These are phyloP conservation scores for Tenualosa thibaudeaui DNA, from an alignment of 2,797 vertebrate species.

Conservation along the genomic window DNA sequence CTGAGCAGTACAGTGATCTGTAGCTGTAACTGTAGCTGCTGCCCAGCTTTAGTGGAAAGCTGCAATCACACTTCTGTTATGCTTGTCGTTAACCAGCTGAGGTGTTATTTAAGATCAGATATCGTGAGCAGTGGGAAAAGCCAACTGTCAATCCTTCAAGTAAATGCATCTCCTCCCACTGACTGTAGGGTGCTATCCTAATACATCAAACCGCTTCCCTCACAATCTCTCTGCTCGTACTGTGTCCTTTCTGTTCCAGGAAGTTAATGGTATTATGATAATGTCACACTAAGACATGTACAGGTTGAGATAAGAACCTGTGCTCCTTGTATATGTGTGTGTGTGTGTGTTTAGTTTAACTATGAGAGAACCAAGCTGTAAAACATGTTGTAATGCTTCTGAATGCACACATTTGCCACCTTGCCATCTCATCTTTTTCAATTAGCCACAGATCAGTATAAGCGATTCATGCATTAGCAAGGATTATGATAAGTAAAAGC, in stretches of 20 bases:
- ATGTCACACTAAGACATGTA: neutral
- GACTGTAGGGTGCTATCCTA: neutral
- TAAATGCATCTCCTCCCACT: neutral
- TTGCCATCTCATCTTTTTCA: neutral
- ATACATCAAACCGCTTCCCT: neutral
- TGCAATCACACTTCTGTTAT: too few relatives aligned
- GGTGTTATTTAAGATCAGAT: conserved; percentile 1
- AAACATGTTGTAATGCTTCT: neutral
- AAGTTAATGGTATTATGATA: neutral
- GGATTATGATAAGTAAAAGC: neutral
- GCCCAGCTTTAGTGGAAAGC: neutral
- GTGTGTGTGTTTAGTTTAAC: neutral
- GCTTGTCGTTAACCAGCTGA: neutral
- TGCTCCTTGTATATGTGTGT: neutral
- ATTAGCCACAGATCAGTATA: neutral
- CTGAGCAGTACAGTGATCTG: neutral
- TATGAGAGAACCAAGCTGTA: neutral
- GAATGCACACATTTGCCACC: neutral
- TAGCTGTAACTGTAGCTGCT: neutral
- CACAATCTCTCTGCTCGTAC: neutral
- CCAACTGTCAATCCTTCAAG: conserved; percentile 15
- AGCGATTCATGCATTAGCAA: neutral
- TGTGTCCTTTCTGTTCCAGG: neutral
- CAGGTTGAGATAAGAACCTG: conserved; percentile 6
- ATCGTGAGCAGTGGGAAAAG: neutral